These are phyloP conservation scores for Ridgeia piscesae DNA, from an alignment of 1,140 invertebrate genomes.

Conservation along the genomic window DNA sequence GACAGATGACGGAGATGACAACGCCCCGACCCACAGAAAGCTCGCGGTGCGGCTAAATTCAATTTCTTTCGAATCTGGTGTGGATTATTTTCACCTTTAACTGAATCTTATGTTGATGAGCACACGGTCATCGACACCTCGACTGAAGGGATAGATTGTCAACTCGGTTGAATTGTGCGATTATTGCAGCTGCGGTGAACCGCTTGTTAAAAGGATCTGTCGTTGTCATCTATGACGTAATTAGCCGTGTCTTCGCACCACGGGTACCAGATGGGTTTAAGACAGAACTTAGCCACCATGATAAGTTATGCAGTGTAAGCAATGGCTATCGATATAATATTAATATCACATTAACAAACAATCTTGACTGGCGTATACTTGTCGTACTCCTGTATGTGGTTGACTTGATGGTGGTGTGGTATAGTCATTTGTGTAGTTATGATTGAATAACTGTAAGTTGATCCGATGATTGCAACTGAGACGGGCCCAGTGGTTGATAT, in stretches of 20 bases:
- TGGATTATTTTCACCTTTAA: background rate
- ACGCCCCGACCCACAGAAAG: background rate
- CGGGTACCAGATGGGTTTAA: background rate
- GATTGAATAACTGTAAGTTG: background rate
- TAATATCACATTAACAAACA: background rate
- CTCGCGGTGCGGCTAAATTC: background rate
- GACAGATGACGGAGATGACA: background rate
- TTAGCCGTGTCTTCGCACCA: background rate
- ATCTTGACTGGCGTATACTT: background rate
- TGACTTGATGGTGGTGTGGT: background rate
- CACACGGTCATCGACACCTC: too few species aligned
- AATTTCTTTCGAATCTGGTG: background rate
- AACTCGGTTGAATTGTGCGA: background rate
- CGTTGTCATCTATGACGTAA: background rate
- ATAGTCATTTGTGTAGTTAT: background rate
- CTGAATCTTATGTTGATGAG: background rate
- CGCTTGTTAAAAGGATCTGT: background rate
- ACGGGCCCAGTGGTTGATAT: too few species aligned
- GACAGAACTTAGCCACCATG: background rate
- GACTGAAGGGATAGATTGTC: background rate
- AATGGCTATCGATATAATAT: background rate
- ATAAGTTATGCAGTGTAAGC: too few species aligned
- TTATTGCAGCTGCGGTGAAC: background rate
- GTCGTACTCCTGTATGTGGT: background rate
- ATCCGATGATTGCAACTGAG: too few species aligned